Evolutionary conservation across 1,140 invertebrate genomes (phyloP), one percentile per base, ranked within the genome.

Genomic region (Stenopsyche tienmushanensis): DNA sequence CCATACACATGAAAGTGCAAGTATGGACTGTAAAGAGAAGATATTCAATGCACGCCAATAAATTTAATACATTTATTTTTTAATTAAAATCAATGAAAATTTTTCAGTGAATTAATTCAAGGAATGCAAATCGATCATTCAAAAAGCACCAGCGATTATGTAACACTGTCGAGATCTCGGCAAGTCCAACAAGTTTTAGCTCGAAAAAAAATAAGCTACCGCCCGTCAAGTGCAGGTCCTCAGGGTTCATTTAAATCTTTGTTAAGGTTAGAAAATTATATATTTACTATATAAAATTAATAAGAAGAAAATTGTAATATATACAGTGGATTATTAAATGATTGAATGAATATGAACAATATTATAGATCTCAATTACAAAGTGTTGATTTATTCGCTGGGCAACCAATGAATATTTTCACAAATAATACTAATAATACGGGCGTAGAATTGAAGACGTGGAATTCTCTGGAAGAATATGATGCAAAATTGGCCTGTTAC

Each of bases 121-220:
- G 87, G 85, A 20, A 90, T 91, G 88, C 89, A 90, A 77, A 84
- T 90, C 39, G 88, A 90, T 74, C 82, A 83, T 65, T 73, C 77
- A 34, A 50, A 72, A 67, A 77, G 78, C 72, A 67, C 80, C 24
- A 59, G 55, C 20, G 75, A 78, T 62, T 74, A 78, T n/a, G 18
- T 50, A 3, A 52, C 55, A 3, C 72, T 45, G 10, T 75, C 76
- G 0, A 73, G 80, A 69, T 78, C 78, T 1, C 73, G 78, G 39
- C 76, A 77, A 72, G 77, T 79, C 0, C 75, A 76, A 39, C 69
- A 73, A 3, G 52, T 77, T 15, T 66, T 76, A 2, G 65, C 66
- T n/a, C 73, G 74, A 42, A 50, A 72, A 9, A 68, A 66, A 26
- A 18, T 34, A 17, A 64, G 26, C n/a, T n/a, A 18, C 41, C 49